A percentile compares a stretch with the other conserved stretches of the same genome.
Conservation (phyloP, 2,888 invertebrate species). For the Bursaphelenchus okinawaensis region DNA sequence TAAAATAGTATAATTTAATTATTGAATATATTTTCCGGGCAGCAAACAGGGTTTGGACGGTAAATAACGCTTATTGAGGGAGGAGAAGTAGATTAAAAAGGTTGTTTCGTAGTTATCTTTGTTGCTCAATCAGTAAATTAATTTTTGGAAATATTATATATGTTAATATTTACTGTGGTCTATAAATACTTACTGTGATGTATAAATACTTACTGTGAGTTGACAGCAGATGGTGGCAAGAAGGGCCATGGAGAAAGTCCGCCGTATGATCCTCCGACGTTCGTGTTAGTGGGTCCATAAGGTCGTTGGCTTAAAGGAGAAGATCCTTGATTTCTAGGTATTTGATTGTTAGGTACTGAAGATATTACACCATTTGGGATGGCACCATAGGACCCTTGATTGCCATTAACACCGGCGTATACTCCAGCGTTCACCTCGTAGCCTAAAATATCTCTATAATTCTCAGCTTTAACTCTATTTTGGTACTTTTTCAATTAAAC, state of each 20-base stretch:
- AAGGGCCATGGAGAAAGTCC: conserved; percentile 28
- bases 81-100: too few relatives aligned
- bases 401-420: conserved; percentile 24
- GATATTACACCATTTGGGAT: not conserved
- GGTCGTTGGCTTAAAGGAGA: conserved; percentile 11
- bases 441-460: conserved; percentile 12
- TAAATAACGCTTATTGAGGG: too few relatives aligned
- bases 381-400: not conserved
- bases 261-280: conserved; percentile 29
- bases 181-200: too few relatives aligned
- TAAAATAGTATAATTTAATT: too few relatives aligned
- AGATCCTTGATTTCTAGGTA: not conserved
- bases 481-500: too few relatives aligned
- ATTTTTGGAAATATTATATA: not conserved
- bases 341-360: not conserved
- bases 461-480: not conserved
- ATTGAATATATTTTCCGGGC: too few relatives aligned
- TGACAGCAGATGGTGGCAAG: conserved; percentile 5
- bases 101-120: too few relatives aligned
- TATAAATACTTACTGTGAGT: not conserved
- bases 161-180: too few relatives aligned
- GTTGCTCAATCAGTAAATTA: not conserved
- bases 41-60: too few relatives aligned
- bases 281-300: conserved; percentile 24
- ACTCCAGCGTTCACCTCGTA: conserved; percentile 31